phyloP scores from a whole-genome alignment of 2,797 vertebrate species.

The Muscicapa striata region DNA sequence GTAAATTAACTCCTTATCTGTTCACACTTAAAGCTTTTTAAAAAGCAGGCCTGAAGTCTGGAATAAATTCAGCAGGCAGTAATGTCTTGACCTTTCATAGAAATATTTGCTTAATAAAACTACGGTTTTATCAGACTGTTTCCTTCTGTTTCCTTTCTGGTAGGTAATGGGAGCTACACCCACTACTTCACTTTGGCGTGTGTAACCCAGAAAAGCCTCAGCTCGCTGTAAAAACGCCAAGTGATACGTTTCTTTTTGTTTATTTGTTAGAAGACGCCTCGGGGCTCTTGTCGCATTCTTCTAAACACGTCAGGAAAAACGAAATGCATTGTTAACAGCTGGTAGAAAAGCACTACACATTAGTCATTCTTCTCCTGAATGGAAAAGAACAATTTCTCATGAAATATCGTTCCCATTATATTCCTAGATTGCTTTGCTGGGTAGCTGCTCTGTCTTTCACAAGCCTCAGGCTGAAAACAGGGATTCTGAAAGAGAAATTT shows the following conservation, averaged over 20 bases:
- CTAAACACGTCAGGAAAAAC: conserved; percentile 35
- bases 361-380: conserved; percentile 35
- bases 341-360: not conserved
- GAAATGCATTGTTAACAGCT: conserved; percentile 39
- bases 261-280: conserved; percentile 34
- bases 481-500: not conserved
- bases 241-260: conserved; percentile 7
- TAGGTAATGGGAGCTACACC: conserved; percentile 34
- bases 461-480: not conserved
- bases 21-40: not conserved
- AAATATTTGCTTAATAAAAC: conserved; percentile 35
- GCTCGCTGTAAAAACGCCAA: not conserved
- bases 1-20: conserved; percentile 23
- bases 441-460: not conserved
- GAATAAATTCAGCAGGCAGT: conserved; percentile 13
- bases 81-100: conserved; percentile 12
- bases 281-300: conserved; percentile 28
- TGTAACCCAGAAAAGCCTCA: conserved; percentile 55
- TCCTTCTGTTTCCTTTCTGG: conserved; percentile 58
- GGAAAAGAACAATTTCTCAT: conserved; percentile 40
- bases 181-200: conserved; percentile 25
- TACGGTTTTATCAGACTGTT: conserved; percentile 17
- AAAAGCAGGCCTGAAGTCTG: not conserved
- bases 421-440: conserved; percentile 23
- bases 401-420: conserved; percentile 35